Percentiles rank a stretch among this genome's conserved stretches.
These are phyloP conservation scores for Chaetodon trifascialis DNA, from an alignment of 2,113 vertebrate species.

Conservation along the genomic window DNA sequence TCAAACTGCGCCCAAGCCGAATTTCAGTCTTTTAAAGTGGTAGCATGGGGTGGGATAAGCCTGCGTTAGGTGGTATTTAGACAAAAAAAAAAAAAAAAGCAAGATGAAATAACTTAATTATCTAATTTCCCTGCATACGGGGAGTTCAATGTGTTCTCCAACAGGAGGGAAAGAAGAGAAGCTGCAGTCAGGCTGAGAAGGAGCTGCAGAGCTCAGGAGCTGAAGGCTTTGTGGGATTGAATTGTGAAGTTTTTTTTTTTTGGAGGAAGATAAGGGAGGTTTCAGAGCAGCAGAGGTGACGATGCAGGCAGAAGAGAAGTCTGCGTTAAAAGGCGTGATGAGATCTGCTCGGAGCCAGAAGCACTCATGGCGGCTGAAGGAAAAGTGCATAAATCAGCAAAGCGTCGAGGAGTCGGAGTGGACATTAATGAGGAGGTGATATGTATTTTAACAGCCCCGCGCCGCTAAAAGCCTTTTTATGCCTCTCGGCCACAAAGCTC, in stretches of 20 bases:
- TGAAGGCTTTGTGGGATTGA: background rate
- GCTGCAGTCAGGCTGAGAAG: background rate
- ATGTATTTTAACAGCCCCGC: background rate
- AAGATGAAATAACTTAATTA: background rate
- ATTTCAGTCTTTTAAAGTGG: no score
- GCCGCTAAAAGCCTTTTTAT: constrained; percentile 58
- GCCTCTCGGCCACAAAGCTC: background rate
- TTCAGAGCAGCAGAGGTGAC: constrained; percentile 4
- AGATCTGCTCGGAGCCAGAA: constrained; percentile 9
- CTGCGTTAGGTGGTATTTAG: background rate
- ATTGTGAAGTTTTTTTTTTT: background rate
- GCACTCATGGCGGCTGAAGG: constrained; percentile 25
- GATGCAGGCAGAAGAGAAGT: background rate
- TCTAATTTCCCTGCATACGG: background rate
- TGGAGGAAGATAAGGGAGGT: background rate
- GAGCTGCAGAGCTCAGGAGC: background rate
- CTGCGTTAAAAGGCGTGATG: background rate
- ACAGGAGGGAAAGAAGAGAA: background rate
- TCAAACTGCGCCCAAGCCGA: background rate
- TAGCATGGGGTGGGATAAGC: background rate
- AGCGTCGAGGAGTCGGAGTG: background rate
- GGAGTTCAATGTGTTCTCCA: background rate
- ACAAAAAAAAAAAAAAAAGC: background rate
- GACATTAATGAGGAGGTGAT: constrained; percentile 49
- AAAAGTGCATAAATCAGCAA: constrained; percentile 38